Conservation (phyloP, 2,113 vertebrate genomes). For the Brachirus orientalis region DNA sequence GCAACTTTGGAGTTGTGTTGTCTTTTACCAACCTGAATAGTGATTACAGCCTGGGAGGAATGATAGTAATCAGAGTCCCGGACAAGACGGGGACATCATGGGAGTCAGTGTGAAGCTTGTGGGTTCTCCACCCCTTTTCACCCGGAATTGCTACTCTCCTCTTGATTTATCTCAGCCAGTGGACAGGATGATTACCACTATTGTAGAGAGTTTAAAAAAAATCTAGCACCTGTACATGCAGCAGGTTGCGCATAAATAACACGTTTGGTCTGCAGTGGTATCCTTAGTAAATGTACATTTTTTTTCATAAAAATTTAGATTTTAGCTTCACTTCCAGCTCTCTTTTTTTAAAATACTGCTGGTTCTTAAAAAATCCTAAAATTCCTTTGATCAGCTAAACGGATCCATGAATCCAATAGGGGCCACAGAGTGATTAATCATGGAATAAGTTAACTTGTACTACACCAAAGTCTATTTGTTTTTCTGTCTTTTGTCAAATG, state of each 20-base stretch:
- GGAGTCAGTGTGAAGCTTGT: constrained; percentile 50
- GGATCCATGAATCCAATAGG: too few species aligned
- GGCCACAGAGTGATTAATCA: too few species aligned
- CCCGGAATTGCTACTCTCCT: constrained; percentile 73
- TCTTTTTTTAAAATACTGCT: too few species aligned
- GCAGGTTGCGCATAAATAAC: background rate
- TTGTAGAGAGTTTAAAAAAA: constrained; percentile 37
- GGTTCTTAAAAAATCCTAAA: too few species aligned
- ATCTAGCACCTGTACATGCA: constrained; percentile 8
- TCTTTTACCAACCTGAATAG: constrained; percentile 54
- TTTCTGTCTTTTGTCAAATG: too few species aligned
- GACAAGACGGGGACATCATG: constrained; percentile 43
- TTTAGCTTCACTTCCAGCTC: too few species aligned
- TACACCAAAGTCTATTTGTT: too few species aligned
- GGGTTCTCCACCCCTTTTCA: constrained; percentile 63
- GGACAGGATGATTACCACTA: constrained; percentile 78
- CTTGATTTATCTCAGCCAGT: constrained; percentile 56
- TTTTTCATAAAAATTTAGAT: too few species aligned
- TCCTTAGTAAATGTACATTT: too few species aligned
- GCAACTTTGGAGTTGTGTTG: constrained; percentile 39
- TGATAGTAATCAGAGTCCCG: constrained; percentile 73
- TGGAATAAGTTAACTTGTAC: too few species aligned
- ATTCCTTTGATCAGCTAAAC: too few species aligned
- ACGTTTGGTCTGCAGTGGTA: too few species aligned
- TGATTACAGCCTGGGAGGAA: constrained; percentile 66